Base-by-base conservation (phyloP, 2,888 invertebrate genomes). In the Eucriotettix oculatus region DNA sequence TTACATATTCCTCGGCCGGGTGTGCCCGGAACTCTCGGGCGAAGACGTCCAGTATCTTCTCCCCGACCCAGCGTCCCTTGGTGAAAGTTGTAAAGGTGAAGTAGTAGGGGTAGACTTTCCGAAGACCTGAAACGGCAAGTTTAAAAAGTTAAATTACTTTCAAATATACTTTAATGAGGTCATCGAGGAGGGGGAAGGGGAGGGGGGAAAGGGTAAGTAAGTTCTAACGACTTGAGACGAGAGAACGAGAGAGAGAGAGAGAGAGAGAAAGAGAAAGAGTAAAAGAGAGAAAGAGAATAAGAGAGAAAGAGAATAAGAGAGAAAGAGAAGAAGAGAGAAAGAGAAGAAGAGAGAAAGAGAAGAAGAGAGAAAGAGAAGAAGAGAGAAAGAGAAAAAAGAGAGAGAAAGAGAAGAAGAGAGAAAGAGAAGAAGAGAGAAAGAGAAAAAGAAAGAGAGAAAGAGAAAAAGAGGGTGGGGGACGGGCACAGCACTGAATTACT, bases 41-140 rank as follows among this genome's bases (percentile, higher is more conserved):
- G 75, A 95, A 95, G 29, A 97, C 91, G 70, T 96, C 94, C 66
- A 92, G 78, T 66, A 97, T 88, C 72, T 87, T 87, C 74, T 91
- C 90, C 7, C 94, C 95, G 5, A 94, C 91, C 96, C 96, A 97
- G 68, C 96, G 82, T 10, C 94, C 93, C 77, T 97, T 97, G 63
- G 93, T 93, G 77, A 92, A 95, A 52, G 95, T 93, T 64, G 92
- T 90, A 76, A 95, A 97, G 63, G 92, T 93, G 78, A 93, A 97
- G 76, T 92, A 91, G 77, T 97, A 97, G 0, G 97, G 97, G 73
- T 93, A 94, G 2, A 97, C 96, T 79, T 97, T 96, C 67, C 96
- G 81, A 67, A 96, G 81, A 67, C 93, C 94, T 92, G 80, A 29
- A 77, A 74, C 64, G 29, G 7, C 29, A 29, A 29, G 29, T 29